Percentiles rank a stretch among this genome's conserved stretches.
Conservation (phyloP, 2,888 invertebrate genomes). For the Tinea semifulvella region DNA sequence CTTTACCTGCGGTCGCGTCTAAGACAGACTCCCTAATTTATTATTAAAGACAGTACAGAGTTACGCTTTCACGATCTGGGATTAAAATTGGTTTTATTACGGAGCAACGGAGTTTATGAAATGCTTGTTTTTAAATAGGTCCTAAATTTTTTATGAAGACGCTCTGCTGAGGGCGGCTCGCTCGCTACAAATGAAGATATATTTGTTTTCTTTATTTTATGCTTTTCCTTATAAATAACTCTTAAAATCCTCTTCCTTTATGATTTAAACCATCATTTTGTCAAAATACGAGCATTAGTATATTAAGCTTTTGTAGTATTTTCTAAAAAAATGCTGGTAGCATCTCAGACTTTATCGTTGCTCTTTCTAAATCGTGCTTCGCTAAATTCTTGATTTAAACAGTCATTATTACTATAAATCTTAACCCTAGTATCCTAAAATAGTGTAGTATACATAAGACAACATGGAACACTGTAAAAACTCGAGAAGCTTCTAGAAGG, state of each 20-base stretch:
- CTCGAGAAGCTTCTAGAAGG: no score
- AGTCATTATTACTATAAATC: no score
- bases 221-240: conserved; percentile 6
- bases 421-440: no score
- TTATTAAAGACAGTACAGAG: conserved; percentile 10
- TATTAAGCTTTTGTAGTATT: no score
- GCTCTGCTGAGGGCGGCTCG: conserved; percentile 6
- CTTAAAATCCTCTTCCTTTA: no score
- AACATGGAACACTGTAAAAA: no score
- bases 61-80: conserved; percentile 12
- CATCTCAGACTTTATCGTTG: background rate
- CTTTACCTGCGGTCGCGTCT: conserved; percentile 8
- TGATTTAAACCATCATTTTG: no score
- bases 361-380: background rate
- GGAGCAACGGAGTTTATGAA: conserved; percentile 13
- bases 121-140: conserved; percentile 13
- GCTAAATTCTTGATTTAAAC: no score
- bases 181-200: conserved; percentile 4
- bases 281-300: no score
- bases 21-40: conserved; percentile 9
- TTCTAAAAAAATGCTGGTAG: no score
- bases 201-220: conserved; percentile 9
- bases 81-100: conserved; percentile 14
- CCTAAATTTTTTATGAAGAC: conserved; percentile 13
- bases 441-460: no score